Percentiles rank a stretch among this genome's conserved stretches.
Conservation (phyloP, 2,888 invertebrate genomes). For the Carpatolechia fugitivella region DNA sequence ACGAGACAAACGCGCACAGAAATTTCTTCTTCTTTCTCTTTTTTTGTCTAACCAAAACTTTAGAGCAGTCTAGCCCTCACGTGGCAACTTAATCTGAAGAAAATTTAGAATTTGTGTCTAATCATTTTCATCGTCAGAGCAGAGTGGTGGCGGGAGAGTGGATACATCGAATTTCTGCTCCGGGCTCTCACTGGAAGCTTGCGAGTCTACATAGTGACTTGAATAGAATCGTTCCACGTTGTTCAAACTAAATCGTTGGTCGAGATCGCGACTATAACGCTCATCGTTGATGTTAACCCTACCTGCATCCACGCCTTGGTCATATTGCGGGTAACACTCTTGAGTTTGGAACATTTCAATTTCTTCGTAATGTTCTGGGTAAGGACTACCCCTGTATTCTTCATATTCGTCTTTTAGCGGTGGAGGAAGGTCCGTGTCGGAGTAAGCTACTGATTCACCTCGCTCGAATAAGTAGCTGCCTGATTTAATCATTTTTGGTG, state of each 20-base stretch:
- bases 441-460: slow-evolving; percentile 66
- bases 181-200: slow-evolving; percentile 83
- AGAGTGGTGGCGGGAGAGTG: slow-evolving; percentile 87
- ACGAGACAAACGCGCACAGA: background rate
- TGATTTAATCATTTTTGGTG: slow-evolving; percentile 67
- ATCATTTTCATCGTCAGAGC: slow-evolving; percentile 86
- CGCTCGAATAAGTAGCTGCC: slow-evolving; percentile 65
- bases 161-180: slow-evolving; percentile 87
- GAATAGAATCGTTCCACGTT: slow-evolving; percentile 72
- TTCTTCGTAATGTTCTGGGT: slow-evolving; percentile 70
- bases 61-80: background rate
- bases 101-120: slow-evolving; percentile 35
- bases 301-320: slow-evolving; percentile 45
- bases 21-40: background rate
- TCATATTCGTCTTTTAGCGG: slow-evolving; percentile 68
- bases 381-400: slow-evolving; percentile 67
- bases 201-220: slow-evolving; percentile 78
- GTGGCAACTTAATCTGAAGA: slow-evolving; percentile 20
- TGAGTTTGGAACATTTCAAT: slow-evolving; percentile 70
- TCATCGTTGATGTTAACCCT: slow-evolving; percentile 44
- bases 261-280: slow-evolving; percentile 61
- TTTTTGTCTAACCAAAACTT: background rate
- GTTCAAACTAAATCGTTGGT: slow-evolving; percentile 72
- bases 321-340: slow-evolving; percentile 71
- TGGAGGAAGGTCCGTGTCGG: slow-evolving; percentile 64